Conservation (phyloP, 2,797 vertebrate genomes). For the Leuciscus waleckii region DNA sequence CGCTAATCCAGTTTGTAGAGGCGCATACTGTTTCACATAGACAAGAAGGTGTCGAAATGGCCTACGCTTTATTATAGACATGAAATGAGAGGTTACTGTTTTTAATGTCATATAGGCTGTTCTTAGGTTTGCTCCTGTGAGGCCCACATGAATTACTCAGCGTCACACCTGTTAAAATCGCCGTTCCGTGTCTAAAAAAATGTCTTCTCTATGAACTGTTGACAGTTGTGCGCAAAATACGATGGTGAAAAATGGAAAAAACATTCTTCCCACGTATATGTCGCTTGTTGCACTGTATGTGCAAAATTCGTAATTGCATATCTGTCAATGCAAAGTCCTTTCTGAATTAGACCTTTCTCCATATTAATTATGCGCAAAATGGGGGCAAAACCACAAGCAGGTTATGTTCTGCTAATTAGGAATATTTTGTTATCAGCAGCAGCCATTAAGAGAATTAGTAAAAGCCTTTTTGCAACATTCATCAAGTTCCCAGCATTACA, state of each 20-base stretch:
- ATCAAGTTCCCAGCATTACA: not conserved
- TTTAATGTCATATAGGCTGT: constrained; percentile 34
- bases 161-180: constrained; percentile 19
- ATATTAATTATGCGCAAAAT: constrained; percentile 26
- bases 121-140: not conserved
- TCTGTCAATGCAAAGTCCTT: not conserved
- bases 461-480: not conserved
- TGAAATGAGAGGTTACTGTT: constrained; percentile 43
- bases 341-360: not conserved
- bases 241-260: not conserved
- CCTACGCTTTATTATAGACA: constrained; percentile 49
- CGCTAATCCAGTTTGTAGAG: constrained; percentile 60
- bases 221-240: not conserved
- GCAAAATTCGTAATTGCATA: constrained; percentile 1
- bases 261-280: not conserved
- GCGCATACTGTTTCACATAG: constrained; percentile 52
- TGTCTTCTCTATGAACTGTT: not conserved
- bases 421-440: not conserved
- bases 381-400: not conserved
- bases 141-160: constrained; percentile 5
- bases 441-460: not conserved
- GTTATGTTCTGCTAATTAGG: constrained; percentile 5
- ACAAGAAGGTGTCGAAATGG: constrained; percentile 55
- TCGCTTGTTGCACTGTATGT: not conserved
- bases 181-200: not conserved